phyloP scores from a whole-genome alignment of 2,888 invertebrate species.

The Melieria crassipennis region DNA sequence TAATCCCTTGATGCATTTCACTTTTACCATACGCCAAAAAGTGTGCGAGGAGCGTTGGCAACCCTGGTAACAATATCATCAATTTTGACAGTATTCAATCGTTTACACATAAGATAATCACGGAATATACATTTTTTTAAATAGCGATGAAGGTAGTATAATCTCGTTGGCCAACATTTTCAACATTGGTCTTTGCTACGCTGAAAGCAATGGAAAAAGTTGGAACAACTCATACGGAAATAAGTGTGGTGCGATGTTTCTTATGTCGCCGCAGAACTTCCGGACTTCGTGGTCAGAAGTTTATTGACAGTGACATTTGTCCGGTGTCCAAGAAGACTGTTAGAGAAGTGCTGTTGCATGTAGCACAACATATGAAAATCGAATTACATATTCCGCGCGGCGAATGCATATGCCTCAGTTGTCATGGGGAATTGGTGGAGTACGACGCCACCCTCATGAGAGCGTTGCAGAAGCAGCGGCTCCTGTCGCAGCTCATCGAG shows the following conservation, averaged over 20 bases:
- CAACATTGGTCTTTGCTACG: too few relatives aligned
- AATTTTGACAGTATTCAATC: too few relatives aligned
- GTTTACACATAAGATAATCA: too few relatives aligned
- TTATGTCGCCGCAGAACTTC: slow-evolving; percentile 42
- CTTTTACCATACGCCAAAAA: too few relatives aligned
- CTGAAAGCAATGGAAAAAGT: background rate
- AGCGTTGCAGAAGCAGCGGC: slow-evolving; percentile 40
- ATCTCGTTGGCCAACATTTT: too few relatives aligned
- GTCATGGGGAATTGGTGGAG: slow-evolving; percentile 41
- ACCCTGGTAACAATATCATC: too few relatives aligned
- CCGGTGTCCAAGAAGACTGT: slow-evolving; percentile 43
- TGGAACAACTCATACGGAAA: slow-evolving; percentile 19
- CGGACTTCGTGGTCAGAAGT: slow-evolving; percentile 26
- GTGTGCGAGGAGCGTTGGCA: too few relatives aligned
- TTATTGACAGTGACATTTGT: slow-evolving; percentile 36
- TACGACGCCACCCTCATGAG: slow-evolving; percentile 41
- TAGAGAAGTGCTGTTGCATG: slow-evolving; percentile 40
- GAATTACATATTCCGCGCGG: slow-evolving; percentile 38
- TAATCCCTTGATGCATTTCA: too few relatives aligned
- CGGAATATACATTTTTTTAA: too few relatives aligned
- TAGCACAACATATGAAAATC: slow-evolving; percentile 40
- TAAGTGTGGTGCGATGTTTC: slow-evolving; percentile 39
- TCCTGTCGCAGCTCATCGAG: slow-evolving; percentile 44
- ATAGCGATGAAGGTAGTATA: too few relatives aligned
- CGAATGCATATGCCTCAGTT: slow-evolving; percentile 41